Conservation (phyloP, 1,140 invertebrate species). For the Trachelipus rathkii region DNA sequence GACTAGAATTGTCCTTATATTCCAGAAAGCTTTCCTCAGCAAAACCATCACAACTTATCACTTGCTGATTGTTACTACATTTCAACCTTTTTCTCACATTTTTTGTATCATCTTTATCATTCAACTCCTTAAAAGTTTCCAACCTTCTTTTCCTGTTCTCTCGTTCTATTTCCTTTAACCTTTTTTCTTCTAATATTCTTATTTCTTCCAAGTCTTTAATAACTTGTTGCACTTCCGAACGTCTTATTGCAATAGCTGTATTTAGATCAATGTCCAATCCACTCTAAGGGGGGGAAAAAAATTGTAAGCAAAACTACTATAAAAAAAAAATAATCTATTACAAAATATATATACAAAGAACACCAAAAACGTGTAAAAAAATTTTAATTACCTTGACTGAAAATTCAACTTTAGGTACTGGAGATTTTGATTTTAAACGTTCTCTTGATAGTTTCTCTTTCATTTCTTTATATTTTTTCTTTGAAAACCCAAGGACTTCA, state of each 20-base stretch:
- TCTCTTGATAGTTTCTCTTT: background rate
- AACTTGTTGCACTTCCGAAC: constrained; percentile 14
- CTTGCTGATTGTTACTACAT: background rate
- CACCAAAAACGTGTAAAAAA: no score
- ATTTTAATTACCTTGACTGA: no score
- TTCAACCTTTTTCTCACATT: constrained; percentile 23
- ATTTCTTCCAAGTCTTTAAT: constrained; percentile 31
- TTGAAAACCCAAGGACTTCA: constrained; percentile 33
- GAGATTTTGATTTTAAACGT: no score
- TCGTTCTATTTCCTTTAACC: constrained; percentile 24
- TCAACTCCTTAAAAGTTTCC: constrained; percentile 5
- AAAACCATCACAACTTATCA: background rate
- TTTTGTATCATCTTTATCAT: constrained; percentile 17
- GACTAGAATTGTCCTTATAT: constrained; percentile 3
- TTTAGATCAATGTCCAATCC: background rate
- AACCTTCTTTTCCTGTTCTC: constrained; percentile 8
- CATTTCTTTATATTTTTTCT: constrained; percentile 26
- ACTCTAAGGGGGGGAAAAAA: no score
- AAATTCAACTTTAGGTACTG: no score
- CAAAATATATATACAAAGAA: no score
- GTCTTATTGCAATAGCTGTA: background rate
- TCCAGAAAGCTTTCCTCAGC: constrained; percentile 28
- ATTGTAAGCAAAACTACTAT: no score
- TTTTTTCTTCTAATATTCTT: constrained; percentile 26
- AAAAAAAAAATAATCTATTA: no score